phyloP scores from a whole-genome alignment of 2,888 invertebrate genomes.

The Dendrolimus pini region DNA sequence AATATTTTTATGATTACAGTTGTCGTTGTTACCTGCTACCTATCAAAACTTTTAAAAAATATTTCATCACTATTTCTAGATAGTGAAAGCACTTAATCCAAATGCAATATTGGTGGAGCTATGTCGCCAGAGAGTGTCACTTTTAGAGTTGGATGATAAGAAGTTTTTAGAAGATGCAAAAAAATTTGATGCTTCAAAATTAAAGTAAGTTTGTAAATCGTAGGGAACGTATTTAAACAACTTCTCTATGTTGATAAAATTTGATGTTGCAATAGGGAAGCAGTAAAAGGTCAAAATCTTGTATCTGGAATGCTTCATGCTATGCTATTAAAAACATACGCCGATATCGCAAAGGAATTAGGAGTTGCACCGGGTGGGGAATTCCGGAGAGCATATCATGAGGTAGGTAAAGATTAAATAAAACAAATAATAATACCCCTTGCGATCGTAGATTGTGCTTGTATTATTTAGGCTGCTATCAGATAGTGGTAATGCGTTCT shows the following conservation, averaged over 20 bases:
- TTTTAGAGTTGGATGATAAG: conserved; percentile 61
- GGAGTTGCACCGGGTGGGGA: conserved; percentile 70
- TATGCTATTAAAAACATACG: conserved; percentile 66
- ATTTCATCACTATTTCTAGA: conserved; percentile 26
- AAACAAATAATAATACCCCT: no score
- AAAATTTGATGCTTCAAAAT: conserved; percentile 55
- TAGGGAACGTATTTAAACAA: not conserved
- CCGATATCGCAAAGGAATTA: conserved; percentile 64
- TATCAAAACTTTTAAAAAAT: no score
- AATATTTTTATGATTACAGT: no score
- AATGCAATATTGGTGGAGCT: conserved; percentile 65
- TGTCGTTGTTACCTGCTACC: no score
- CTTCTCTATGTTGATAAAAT: not conserved
- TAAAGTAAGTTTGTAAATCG: conserved; percentile 40
- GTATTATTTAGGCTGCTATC: no score
- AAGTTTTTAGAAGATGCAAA: conserved; percentile 68
- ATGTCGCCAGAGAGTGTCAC: conserved; percentile 62
- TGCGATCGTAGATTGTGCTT: no score
- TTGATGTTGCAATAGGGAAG: conserved; percentile 32
- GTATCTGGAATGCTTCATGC: conserved; percentile 66
- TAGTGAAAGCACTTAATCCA: conserved; percentile 51
- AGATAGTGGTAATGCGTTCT: no score
- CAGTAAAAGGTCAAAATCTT: conserved; percentile 61
- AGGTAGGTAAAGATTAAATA: conserved; percentile 28
- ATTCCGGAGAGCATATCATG: conserved; percentile 66